phyloP scores from a whole-genome alignment of 2,113 vertebrate species.

The Pachypanchax playfairii region DNA sequence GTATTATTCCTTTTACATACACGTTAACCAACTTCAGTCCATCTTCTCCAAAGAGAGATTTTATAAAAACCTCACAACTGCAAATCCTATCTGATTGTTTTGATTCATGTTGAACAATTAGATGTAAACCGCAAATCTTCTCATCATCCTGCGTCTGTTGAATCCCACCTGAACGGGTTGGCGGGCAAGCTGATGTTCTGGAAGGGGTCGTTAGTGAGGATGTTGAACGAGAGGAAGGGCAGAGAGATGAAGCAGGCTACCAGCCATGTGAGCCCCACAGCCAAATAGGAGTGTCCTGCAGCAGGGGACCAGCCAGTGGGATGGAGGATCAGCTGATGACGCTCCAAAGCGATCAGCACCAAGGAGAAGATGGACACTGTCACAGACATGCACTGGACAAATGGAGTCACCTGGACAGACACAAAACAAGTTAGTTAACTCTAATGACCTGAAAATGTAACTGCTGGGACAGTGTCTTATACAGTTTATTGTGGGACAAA shows the following conservation, averaged over 20 bases:
- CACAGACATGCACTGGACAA: conserved; percentile 80
- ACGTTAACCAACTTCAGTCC: no score
- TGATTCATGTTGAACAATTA: no score
- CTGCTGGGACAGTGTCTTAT: no score
- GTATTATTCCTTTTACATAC: no score
- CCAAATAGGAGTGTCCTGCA: conserved; percentile 77
- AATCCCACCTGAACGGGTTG: conserved; percentile 70
- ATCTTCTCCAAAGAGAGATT: no score
- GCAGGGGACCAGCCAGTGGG: conserved; percentile 81
- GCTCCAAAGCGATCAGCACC: conserved; percentile 81
- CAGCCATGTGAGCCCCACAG: conserved; percentile 75
- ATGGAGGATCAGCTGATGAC: conserved; percentile 81
- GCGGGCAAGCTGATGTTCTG: conserved; percentile 76
- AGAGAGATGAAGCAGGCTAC: conserved; percentile 77
- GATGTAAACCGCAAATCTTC: no score
- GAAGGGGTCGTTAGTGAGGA: conserved; percentile 78
- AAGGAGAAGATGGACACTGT: conserved; percentile 80
- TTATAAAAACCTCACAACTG: no score
- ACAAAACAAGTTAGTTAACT: neutral
- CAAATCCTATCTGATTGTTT: no score
- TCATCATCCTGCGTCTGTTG: neutral
- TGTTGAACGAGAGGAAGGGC: conserved; percentile 79
- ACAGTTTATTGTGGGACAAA: no score
- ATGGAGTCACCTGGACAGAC: conserved; percentile 73
- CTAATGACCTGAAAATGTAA: no score